These are phyloP conservation scores for Hypocryptadius cinnamomeus DNA, from an alignment of 2,113 vertebrate species.

Conservation along the genomic window DNA sequence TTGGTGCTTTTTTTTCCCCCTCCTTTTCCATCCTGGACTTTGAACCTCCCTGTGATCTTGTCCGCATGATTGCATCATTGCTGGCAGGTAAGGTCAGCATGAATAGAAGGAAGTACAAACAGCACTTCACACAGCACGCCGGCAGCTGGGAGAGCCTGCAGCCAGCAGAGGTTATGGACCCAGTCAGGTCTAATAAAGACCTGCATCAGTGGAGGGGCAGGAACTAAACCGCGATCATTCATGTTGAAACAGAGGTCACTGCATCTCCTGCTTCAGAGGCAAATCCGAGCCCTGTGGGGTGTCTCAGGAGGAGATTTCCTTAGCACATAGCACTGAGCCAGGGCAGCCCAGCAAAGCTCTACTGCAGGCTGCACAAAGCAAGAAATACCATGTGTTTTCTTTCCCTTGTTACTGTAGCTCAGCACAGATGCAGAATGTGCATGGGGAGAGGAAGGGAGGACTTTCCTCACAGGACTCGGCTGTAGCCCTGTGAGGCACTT, in stretches of 20 bases:
- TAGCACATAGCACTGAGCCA: background rate
- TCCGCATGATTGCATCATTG: background rate
- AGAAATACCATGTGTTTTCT: background rate
- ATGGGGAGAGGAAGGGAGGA: background rate
- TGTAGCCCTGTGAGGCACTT: rapidly evolving
- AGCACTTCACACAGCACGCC: background rate
- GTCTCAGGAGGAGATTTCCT: background rate
- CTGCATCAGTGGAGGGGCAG: conserved; percentile 19
- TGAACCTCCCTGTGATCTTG: background rate
- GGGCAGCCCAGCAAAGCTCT: background rate
- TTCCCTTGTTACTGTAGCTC: background rate
- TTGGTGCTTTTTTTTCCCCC: rapidly evolving
- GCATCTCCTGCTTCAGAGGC: background rate
- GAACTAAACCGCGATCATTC: background rate
- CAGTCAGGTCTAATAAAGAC: conserved; percentile 42
- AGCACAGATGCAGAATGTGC: rapidly evolving
- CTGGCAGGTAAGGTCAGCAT: background rate
- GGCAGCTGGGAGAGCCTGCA: background rate
- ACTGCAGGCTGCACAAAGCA: background rate
- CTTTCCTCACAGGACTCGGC: background rate
- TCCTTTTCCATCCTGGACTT: background rate
- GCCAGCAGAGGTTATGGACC: conserved; percentile 20
- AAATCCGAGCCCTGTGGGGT: background rate
- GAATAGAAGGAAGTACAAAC: conserved; percentile 26
- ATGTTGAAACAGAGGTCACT: background rate